A percentile compares a stretch with the other conserved stretches of the same genome.
Conservation (phyloP, 1,140 invertebrate species). For the Pectinophora gossypiella region DNA sequence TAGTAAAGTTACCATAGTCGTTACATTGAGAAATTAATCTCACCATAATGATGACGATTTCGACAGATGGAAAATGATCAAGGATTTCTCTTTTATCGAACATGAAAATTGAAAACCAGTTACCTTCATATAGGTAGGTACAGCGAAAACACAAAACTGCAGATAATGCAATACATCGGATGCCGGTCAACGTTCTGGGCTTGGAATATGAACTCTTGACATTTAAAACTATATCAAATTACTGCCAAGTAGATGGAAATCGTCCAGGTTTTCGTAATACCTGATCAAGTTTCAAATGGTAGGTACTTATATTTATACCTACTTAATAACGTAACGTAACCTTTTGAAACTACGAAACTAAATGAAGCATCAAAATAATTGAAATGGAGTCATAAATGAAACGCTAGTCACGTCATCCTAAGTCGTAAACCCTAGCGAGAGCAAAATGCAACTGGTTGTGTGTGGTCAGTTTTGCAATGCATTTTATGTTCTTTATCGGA, state of each 20-base stretch:
- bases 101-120: neutral
- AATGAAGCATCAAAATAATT: constrained; percentile 12
- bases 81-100: neutral
- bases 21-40: too few species aligned
- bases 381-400: constrained; percentile 3
- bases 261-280: neutral
- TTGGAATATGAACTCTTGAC: constrained; percentile 23
- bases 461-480: constrained; percentile 33
- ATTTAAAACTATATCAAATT: constrained; percentile 19
- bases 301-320: too few species aligned
- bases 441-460: constrained; percentile 19
- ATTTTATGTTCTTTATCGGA: too few species aligned
- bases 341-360: too few species aligned
- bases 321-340: too few species aligned
- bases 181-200: constrained; percentile 27
- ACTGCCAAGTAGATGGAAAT: neutral
- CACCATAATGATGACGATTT: too few species aligned
- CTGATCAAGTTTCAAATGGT: neutral
- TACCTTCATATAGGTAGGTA: neutral
- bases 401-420: constrained; percentile 13
- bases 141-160: neutral
- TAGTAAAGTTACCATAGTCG: too few species aligned
- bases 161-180: constrained; percentile 14
- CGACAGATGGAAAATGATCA: too few species aligned
- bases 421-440: constrained; percentile 12